A percentile compares a stretch with the other conserved stretches of the same genome.
Conservation (phyloP, 2,113 vertebrate species). For the Clarias gariepinus region DNA sequence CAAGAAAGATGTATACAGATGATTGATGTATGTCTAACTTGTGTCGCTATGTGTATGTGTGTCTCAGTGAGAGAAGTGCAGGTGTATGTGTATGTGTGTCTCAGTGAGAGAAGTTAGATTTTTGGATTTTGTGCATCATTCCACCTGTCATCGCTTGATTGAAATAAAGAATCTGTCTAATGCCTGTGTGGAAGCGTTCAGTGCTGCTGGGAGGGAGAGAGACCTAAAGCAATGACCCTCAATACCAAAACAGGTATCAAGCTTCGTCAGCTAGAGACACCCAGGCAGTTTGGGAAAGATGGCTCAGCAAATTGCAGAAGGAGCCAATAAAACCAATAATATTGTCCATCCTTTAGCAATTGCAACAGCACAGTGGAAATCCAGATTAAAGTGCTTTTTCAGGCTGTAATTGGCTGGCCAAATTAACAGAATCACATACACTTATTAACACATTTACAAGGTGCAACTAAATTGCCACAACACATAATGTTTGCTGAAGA, state of each 20-base stretch:
- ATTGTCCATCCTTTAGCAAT: neutral
- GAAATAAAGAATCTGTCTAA: conserved; percentile 51
- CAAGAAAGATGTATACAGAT: neutral
- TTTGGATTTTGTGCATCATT: conserved; percentile 53
- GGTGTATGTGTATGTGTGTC: neutral
- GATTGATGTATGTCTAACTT: neutral
- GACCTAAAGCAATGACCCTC: conserved; percentile 24
- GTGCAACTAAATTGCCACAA: conserved; percentile 21
- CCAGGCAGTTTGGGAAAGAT: neutral
- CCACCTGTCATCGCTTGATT: conserved; percentile 48
- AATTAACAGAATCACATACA: conserved; percentile 16
- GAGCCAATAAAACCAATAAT: neutral
- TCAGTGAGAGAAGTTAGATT: neutral
- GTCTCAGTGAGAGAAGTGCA: neutral
- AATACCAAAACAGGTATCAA: conserved; percentile 15
- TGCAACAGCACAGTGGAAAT: neutral
- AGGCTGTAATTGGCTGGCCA: conserved; percentile 4
- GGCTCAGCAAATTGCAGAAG: conserved; percentile 9
- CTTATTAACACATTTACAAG: conserved; percentile 23
- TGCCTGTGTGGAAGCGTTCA: conserved; percentile 18
- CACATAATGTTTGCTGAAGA: conserved; percentile 31
- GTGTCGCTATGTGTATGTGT: neutral
- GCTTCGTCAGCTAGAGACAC: conserved; percentile 4
- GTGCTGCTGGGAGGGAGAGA: conserved; percentile 20
- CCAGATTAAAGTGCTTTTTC: neutral